Conservation (phyloP, 2,113 vertebrate species). For the Sinocyclocheilus grahami region DNA sequence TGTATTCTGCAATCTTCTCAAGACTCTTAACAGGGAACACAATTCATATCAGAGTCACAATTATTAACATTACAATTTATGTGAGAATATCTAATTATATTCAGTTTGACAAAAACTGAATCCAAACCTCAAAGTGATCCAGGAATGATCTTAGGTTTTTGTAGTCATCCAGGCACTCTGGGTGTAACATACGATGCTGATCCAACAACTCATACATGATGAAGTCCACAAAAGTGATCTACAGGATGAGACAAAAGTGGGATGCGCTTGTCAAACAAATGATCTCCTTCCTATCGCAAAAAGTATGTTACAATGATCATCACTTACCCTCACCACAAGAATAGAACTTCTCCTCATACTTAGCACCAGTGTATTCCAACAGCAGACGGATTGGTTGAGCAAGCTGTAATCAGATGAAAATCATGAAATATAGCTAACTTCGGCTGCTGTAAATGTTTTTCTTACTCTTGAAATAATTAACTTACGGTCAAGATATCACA, state of each 20-base stretch:
- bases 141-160: slow-evolving; percentile 85
- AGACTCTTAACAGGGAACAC: slow-evolving; percentile 73
- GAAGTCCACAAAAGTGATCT: slow-evolving; percentile 94
- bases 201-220: slow-evolving; percentile 89
- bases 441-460: not conserved
- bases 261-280: not conserved
- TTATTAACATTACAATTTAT: not conserved
- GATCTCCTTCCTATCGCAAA: not conserved
- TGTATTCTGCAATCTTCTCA: slow-evolving; percentile 86
- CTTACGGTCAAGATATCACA: not conserved
- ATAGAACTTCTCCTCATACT: slow-evolving; percentile 83
- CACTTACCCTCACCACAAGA: slow-evolving; percentile 82
- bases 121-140: slow-evolving; percentile 85
- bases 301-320: not conserved
- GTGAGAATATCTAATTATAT: not conserved
- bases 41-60: not conserved
- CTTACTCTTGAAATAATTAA: not conserved
- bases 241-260: slow-evolving; percentile 1
- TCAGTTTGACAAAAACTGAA: not conserved
- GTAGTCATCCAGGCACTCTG: slow-evolving; percentile 84
- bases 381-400: slow-evolving; percentile 85
- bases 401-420: slow-evolving; percentile 69
- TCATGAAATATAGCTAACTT: not conserved
- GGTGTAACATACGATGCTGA: slow-evolving; percentile 84
- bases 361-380: slow-evolving; percentile 83